Percentiles rank a stretch among this genome's conserved stretches.
These are phyloP conservation scores for Neopelma chrysocephalum DNA, from an alignment of 2,797 vertebrate genomes.

Conservation along the genomic window DNA sequence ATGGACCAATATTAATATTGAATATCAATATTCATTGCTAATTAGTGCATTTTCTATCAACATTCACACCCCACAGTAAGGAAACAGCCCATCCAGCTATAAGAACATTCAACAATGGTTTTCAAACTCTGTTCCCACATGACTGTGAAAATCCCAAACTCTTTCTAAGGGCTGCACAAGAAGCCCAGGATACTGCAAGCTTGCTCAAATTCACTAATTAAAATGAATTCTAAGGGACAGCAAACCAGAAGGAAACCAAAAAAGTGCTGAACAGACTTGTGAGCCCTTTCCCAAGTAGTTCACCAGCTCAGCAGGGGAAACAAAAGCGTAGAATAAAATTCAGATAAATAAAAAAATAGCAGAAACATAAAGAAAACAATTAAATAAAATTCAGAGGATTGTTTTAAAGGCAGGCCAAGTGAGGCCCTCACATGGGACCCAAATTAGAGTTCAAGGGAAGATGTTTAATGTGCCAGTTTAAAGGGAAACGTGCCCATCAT, in stretches of 20 bases:
- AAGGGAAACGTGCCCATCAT: background rate
- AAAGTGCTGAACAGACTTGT: background rate
- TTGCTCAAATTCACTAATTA: background rate
- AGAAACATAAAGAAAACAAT: background rate
- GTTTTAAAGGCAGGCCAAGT: background rate
- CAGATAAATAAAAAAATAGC: background rate
- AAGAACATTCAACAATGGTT: background rate
- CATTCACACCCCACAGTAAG: background rate
- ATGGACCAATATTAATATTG: background rate
- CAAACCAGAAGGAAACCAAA: background rate
- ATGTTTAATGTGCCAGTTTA: background rate
- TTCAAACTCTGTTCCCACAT: background rate
- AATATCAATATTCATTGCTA: background rate
- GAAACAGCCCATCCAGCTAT: background rate
- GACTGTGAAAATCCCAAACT: background rate
- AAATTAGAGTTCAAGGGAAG: background rate
- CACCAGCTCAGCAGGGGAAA: background rate
- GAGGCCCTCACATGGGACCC: background rate
- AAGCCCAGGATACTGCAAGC: background rate
- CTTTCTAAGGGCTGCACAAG: background rate
- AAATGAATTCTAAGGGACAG: background rate
- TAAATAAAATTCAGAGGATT: background rate
- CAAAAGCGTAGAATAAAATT: background rate
- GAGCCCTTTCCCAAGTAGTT: background rate
- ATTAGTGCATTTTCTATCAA: background rate